Conservation (phyloP, 2,888 invertebrate genomes). For the Orthosia cruda region DNA sequence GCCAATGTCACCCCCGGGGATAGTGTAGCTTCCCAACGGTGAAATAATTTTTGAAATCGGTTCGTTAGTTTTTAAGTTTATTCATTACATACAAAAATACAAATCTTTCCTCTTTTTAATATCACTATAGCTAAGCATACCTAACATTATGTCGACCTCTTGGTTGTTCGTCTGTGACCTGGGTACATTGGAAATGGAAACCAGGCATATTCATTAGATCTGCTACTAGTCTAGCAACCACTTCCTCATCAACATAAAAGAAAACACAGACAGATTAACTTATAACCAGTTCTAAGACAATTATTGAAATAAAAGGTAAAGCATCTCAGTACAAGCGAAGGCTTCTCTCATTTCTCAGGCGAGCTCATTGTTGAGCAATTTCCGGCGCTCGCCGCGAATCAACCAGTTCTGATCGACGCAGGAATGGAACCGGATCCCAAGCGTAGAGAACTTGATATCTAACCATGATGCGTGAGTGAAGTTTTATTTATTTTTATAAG, state of each 20-base stretch:
- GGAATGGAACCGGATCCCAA: constrained; percentile 45
- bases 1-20: no score
- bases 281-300: constrained; percentile 35
- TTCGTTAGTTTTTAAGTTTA: no score
- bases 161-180: no score
- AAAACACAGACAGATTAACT: neutral
- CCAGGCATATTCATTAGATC: neutral
- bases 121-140: no score
- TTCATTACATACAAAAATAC: no score
- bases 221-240: neutral
- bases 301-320: constrained; percentile 23
- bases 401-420: constrained; percentile 60
- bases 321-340: constrained; percentile 9
- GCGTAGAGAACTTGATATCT: constrained; percentile 45
- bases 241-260: neutral
- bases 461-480: constrained; percentile 5
- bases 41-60: no score
- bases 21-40: no score
- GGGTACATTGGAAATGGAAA: no score
- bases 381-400: constrained; percentile 52
- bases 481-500: no score
- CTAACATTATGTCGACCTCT: no score
- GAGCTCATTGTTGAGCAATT: constrained; percentile 63
- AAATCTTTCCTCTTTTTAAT: no score
- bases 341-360: constrained; percentile 44